Base-by-base conservation (phyloP, 2,797 vertebrate genomes). In the Podargus strigoides region DNA sequence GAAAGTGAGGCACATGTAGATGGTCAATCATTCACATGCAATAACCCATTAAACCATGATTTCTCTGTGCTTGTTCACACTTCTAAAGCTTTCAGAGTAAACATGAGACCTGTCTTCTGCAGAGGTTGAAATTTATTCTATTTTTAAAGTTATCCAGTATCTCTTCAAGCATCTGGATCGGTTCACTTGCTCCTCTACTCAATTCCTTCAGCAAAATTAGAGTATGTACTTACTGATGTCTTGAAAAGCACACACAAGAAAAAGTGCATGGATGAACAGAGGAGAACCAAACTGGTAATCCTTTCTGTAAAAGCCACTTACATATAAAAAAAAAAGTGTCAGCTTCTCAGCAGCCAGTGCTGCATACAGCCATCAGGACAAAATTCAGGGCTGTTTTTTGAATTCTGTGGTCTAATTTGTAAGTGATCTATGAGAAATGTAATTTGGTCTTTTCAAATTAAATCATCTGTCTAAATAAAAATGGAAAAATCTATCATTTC, bases 381-480 rank as follows among this genome's bases (percentile, higher is more conserved):
- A 6, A 58, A 70, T 49, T 90, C 56, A 92, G 42, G 70, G 34
- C 21, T 39, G 9, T 53, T 90, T 42, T 90, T 44, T 76, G 66
- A 69, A 69, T 85, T 70, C 50, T 56, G 26, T 79, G 34, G 64
- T 87, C 26, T 89, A 87, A 96, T 94, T 95, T 93, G 13, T 85
- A 78, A 83, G 16, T 39, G 20, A 72, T 53, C 20, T 55, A 44
- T 49, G 39, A 85, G 53, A 89, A 90, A 89, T 72, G 37, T 5
- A 62, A 85, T 94, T 83, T 83, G 3, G 12, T 37, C 78, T 85
- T 91, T 92, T 91, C 26, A 95, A 91, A 93, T 92, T 68, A 87
- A 93, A 87, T 91, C 13, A 83, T 72, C 36, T 80, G 46, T 85
- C 68, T 34, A 85, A 88, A 85, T 85, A 90, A 89, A 95, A 92